These are phyloP conservation scores for Pseudomyrmex sp. DNA, from an alignment of 1,140 invertebrate species.

Conservation along the genomic window DNA sequence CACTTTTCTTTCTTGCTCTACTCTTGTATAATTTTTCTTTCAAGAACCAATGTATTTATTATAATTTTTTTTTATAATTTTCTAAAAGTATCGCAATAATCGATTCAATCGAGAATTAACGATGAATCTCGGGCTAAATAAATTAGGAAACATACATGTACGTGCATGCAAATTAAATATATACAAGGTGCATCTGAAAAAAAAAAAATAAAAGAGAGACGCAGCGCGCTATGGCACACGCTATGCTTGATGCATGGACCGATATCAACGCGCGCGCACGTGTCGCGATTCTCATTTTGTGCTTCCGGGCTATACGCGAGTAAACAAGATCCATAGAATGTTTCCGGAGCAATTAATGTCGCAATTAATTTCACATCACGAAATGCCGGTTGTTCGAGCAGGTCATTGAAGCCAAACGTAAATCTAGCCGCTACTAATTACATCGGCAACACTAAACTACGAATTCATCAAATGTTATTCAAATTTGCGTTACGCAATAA, in stretches of 20 bases:
- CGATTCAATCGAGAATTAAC: too few species aligned
- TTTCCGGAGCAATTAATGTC: conserved; percentile 46
- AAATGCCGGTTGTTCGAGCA: conserved; percentile 16
- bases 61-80: too few species aligned
- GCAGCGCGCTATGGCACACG: too few species aligned
- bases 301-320: conserved; percentile 3
- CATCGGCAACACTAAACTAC: neutral
- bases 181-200: too few species aligned
- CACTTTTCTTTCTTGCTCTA: too few species aligned
- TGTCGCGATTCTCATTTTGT: conserved; percentile 21
- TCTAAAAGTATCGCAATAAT: neutral
- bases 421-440: conserved; percentile 13
- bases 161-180: too few species aligned
- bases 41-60: too few species aligned
- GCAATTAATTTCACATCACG: conserved; percentile 40
- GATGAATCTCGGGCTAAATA: too few species aligned
- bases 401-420: conserved; percentile 4
- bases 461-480: neutral
- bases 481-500: neutral
- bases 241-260: neutral
- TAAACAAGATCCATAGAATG: conserved; percentile 35
- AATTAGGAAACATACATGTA: too few species aligned
- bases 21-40: too few species aligned
- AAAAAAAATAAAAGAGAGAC: too few species aligned
- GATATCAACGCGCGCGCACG: conserved; percentile 22